phyloP scores from a whole-genome alignment of 2,113 vertebrate species.

The Ornithorhynchus anatinus region DNA sequence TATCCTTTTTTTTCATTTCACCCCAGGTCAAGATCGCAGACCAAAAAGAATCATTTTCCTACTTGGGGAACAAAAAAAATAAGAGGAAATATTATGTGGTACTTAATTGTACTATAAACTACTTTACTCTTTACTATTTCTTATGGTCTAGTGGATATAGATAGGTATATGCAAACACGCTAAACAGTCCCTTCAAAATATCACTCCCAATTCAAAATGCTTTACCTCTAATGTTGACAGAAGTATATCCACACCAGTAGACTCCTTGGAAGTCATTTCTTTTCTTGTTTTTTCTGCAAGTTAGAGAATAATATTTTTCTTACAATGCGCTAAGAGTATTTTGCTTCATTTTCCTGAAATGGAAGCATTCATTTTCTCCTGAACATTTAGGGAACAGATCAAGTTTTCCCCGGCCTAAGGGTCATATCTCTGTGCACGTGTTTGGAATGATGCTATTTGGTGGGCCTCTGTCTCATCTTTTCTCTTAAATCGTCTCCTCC shows the following conservation, averaged over 20 bases:
- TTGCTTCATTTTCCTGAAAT: background rate
- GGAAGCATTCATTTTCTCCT: background rate
- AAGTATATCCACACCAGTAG: constrained; percentile 90
- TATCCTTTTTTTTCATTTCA: constrained; percentile 11
- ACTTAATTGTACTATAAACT: background rate
- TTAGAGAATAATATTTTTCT: constrained; percentile 20
- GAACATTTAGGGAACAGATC: background rate
- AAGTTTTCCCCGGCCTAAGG: background rate
- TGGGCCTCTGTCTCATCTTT: no score
- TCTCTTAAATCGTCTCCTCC: no score
- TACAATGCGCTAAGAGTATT: constrained; percentile 10
- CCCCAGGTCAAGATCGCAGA: background rate
- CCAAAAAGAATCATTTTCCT: background rate
- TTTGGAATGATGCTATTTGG: no score
- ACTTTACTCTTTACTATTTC: background rate
- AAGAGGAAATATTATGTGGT: no score
- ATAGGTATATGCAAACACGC: no score
- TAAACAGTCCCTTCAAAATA: no score
- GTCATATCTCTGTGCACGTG: no score
- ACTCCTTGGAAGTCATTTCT: constrained; percentile 94
- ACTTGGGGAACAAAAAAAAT: background rate
- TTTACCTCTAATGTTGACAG: constrained; percentile 89
- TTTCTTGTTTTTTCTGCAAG: constrained; percentile 93
- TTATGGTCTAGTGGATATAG: no score
- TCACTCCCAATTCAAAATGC: no score